Evolutionary conservation across 2,113 vertebrate species (phyloP).

Genomic region (Centropus unirufus): DNA sequence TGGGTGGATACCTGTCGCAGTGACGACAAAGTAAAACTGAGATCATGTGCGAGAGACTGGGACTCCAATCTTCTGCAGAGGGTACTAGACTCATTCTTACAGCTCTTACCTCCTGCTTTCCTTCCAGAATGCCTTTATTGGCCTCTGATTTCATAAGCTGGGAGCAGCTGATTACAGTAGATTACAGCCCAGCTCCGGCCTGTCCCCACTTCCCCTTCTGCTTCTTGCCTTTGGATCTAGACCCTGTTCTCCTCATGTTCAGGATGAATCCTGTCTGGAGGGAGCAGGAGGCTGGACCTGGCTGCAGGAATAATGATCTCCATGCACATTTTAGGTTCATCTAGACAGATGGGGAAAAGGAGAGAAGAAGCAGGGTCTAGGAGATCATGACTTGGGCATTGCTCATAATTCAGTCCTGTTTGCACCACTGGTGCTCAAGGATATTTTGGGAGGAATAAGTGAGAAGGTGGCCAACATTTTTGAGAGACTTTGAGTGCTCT

Average conservation of each 20-base stretch:
- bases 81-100: rapidly evolving
- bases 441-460: too few relatives aligned
- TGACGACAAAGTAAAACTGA: not conserved
- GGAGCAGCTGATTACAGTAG: not conserved
- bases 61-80: rapidly evolving
- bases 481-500: not conserved
- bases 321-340: rapidly evolving
- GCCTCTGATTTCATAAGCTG: not conserved
- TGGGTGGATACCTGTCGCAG: not conserved
- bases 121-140: not conserved
- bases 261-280: not conserved
- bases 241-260: not conserved
- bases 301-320: not conserved
- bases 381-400: not conserved
- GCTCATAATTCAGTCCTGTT: not conserved
- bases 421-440: not conserved
- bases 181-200: not conserved
- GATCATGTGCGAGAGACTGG: not conserved
- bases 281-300: not conserved
- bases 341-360: rapidly evolving
- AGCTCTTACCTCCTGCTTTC: not conserved
- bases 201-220: not conserved
- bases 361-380: not conserved
- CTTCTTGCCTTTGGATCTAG: not conserved
- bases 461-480: not conserved